Conservation (phyloP, 2,888 invertebrate genomes). For the Eremobia ochroleuca region DNA sequence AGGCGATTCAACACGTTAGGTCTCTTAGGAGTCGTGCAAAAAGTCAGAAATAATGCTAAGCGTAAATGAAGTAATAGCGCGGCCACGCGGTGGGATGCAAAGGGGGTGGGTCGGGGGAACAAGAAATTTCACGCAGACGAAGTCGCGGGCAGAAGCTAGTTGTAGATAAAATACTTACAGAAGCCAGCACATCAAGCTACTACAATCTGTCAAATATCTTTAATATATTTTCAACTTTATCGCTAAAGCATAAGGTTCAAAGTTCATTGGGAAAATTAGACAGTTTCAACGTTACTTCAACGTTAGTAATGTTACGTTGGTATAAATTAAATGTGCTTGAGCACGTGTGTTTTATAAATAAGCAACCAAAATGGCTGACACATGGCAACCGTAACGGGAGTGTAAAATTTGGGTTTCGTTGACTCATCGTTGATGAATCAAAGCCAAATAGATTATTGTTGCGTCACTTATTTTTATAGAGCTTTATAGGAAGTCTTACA, state of each 20-base stretch:
- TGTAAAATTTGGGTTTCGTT: conserved; percentile 41
- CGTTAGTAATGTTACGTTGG: neutral
- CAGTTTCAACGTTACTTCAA: no score
- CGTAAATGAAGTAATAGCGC: neutral
- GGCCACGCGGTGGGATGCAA: no score
- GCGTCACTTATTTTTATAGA: conserved; percentile 22
- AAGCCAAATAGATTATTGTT: conserved; percentile 38
- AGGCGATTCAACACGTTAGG: no score
- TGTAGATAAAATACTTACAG: neutral
- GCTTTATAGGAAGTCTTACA: conserved; percentile 35
- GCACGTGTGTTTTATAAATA: conserved; percentile 12
- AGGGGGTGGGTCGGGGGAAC: neutral
- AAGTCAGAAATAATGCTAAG: neutral
- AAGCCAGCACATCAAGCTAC: no score
- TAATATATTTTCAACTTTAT: no score
- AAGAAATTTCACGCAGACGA: neutral
- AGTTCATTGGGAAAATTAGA: no score
- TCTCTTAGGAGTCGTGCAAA: neutral
- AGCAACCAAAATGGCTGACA: conserved; percentile 39
- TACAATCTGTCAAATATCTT: no score
- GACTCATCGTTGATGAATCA: conserved; percentile 62
- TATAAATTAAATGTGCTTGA: conserved; percentile 9
- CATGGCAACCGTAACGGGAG: conserved; percentile 28
- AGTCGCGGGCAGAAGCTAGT: neutral
- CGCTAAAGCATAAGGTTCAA: no score